phyloP scores from a whole-genome alignment of 2,797 vertebrate genomes.

The Pseudochirops corinnae region DNA sequence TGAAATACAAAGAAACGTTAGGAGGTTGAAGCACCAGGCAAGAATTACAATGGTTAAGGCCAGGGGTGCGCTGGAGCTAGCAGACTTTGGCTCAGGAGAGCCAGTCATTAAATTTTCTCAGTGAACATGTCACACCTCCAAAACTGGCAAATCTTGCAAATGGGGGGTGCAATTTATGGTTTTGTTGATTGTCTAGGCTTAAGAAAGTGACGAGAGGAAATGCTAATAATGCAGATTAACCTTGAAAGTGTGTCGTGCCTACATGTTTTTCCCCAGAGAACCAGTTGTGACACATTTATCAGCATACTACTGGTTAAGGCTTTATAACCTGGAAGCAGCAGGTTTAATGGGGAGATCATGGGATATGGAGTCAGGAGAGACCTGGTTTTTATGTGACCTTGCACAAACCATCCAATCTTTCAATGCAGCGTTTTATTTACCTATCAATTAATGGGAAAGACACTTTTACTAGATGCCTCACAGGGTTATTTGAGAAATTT shows the following conservation, averaged over 20 bases:
- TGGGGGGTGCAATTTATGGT: not conserved
- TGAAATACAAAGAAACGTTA: not conserved
- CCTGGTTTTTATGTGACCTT: not conserved
- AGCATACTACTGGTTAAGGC: not conserved
- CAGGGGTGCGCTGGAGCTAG: not conserved
- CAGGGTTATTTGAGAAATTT: not conserved
- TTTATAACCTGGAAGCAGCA: not conserved
- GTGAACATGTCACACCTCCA: not conserved
- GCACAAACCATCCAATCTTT: not conserved
- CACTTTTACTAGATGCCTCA: not conserved
- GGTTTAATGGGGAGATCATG: not conserved
- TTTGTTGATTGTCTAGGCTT: not conserved
- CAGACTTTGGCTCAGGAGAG: not conserved
- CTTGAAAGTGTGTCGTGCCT: not conserved
- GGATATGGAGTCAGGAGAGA: not conserved
- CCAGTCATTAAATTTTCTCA: not conserved
- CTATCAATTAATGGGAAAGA: not conserved
- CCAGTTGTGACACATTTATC: not conserved
- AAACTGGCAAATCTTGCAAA: not conserved
- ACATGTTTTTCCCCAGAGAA: not conserved
- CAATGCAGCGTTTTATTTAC: not conserved
- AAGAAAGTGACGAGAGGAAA: not conserved
- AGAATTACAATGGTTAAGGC: not conserved
- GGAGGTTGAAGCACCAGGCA: not conserved
- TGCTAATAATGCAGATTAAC: not conserved